Percentiles rank a stretch among this genome's conserved stretches.
Evolutionary conservation across 2,888 invertebrate genomes (phyloP).

Genomic region (Plusia festucae): DNA sequence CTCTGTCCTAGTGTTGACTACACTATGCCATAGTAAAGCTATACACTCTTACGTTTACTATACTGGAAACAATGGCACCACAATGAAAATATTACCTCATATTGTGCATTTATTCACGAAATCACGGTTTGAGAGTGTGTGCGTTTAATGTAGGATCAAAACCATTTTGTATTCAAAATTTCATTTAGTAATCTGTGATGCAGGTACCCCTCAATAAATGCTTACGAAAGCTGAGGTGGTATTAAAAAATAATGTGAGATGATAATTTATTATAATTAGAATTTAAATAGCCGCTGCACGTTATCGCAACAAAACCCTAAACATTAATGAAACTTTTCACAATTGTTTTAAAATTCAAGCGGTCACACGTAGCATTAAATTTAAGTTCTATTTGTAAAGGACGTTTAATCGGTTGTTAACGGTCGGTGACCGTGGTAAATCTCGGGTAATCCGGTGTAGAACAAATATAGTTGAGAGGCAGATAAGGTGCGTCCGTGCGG

Average conservation of each 20-base stretch:
- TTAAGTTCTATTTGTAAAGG: slow-evolving; percentile 85
- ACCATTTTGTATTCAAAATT: not conserved
- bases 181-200: not conserved
- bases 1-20: slow-evolving; percentile 31
- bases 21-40: not conserved
- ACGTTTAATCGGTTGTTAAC: slow-evolving; percentile 85
- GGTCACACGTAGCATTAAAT: slow-evolving; percentile 76
- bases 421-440: slow-evolving; percentile 86
- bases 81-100: not conserved
- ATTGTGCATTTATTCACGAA: not conserved
- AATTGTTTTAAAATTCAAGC: slow-evolving; percentile 71
- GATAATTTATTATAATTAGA: slow-evolving; percentile 42
- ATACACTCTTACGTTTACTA: not conserved
- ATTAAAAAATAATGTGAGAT: slow-evolving; percentile 9
- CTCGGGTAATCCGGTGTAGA: slow-evolving; percentile 85
- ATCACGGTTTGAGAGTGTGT: not conserved
- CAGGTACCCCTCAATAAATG: not conserved
- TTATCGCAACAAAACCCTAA: slow-evolving; percentile 58
- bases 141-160: not conserved
- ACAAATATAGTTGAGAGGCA: slow-evolving; percentile 88
- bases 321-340: slow-evolving; percentile 55
- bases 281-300: slow-evolving; percentile 49
- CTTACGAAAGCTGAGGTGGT: not conserved
- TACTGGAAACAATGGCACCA: not conserved
- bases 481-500: slow-evolving; percentile 85